phyloP scores from a whole-genome alignment of 2,113 vertebrate species.

The Arvicanthis niloticus region DNA sequence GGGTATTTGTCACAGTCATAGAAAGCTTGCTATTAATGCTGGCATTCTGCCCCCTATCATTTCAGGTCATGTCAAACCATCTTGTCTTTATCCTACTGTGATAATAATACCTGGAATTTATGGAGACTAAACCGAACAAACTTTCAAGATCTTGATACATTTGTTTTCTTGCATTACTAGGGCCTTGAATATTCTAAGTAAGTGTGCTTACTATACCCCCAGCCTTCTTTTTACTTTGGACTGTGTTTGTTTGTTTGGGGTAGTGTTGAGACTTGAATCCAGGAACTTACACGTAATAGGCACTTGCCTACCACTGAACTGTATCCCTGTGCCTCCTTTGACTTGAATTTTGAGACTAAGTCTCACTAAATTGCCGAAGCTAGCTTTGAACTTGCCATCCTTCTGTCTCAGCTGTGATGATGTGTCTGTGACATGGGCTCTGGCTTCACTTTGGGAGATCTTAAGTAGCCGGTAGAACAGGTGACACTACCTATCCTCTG shows the following conservation, averaged over 20 bases:
- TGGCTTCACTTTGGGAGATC: background rate
- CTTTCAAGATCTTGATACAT: background rate
- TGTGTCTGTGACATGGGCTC: background rate
- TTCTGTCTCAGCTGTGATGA: background rate
- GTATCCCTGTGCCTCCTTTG: background rate
- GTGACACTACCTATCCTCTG: background rate
- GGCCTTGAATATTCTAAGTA: background rate
- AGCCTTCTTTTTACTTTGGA: background rate
- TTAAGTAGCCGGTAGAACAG: background rate
- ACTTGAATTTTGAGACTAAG: background rate
- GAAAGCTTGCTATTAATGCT: background rate
- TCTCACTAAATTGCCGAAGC: background rate
- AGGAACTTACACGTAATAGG: background rate
- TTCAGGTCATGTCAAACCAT: background rate
- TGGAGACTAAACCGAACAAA: background rate
- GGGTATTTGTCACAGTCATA: background rate
- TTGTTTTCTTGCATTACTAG: background rate
- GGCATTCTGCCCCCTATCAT: background rate
- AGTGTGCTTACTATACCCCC: background rate
- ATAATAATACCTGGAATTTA: background rate
- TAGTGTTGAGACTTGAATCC: background rate
- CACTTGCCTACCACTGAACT: too few species aligned
- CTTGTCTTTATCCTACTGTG: background rate
- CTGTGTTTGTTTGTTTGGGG: background rate
- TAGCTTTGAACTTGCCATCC: background rate